phyloP scores from a whole-genome alignment of 2,888 invertebrate species.

The Drosophila borealis region DNA sequence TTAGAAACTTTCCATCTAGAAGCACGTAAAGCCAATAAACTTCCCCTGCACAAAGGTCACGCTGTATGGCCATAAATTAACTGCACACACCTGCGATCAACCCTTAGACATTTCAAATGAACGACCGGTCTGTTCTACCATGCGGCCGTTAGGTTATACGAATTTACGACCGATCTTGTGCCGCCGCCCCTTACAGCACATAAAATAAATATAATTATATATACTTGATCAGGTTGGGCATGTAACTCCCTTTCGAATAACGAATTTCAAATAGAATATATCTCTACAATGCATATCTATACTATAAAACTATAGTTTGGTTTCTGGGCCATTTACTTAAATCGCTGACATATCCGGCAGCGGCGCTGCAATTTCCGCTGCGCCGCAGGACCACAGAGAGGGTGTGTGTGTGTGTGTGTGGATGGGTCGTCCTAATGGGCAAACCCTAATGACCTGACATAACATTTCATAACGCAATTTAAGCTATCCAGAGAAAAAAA shows the following conservation, averaged over 20 bases:
- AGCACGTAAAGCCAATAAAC: neutral
- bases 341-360: slow-evolving; percentile 68
- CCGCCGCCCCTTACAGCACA: too few relatives aligned
- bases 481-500: slow-evolving; percentile 49
- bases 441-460: slow-evolving; percentile 76
- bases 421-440: slow-evolving; percentile 53
- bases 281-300: slow-evolving; percentile 10
- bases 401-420: neutral
- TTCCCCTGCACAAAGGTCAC: neutral
- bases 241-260: neutral
- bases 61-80: neutral
- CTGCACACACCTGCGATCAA: neutral
- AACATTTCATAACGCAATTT: slow-evolving; percentile 78
- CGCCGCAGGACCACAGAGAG: slow-evolving; percentile 16
- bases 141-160: neutral
- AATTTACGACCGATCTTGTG: neutral
- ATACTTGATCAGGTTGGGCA: neutral
- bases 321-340: slow-evolving; percentile 55
- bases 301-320: slow-evolving; percentile 15
- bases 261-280: slow-evolving; percentile 14
- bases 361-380: slow-evolving; percentile 67
- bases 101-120: neutral
- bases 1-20: too few relatives aligned
- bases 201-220: neutral
- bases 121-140: neutral